Base-by-base conservation (phyloP, 1,140 invertebrate genomes). In the Drosophila sechellia region DNA sequence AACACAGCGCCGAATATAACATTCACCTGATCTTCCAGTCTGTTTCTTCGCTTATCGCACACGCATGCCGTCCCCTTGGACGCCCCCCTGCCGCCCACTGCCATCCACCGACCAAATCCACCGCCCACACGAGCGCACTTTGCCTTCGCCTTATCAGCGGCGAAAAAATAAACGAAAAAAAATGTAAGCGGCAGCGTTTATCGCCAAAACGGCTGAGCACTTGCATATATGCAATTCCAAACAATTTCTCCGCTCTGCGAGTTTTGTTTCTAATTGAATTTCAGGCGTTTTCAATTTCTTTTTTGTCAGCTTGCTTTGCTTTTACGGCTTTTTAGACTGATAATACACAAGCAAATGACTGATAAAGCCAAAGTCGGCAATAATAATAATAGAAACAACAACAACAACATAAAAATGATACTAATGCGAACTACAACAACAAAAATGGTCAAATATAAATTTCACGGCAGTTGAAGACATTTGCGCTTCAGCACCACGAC, bases 61-160 rank as follows among this genome's bases (percentile, higher is more conserved):
- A 84, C 80, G 80, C 80, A 84, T 65, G 76, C 60, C 71, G 42
- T 79, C 54, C 46, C 52, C 49, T 75, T 75, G 68, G 72, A 25
- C 40, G 61, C 31, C 40, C 49, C 34, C 31, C 61, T 35, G 34
- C 5, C 68, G 15, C 15, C 34, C n/a, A 15, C 13, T 34, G 43
- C 39, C 25, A n/a, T 25, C 45, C 52, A 15, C 66, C 45, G 13
- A 10, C n/a, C 46, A 20, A 20, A 22, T 55, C 31, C 13, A 25
- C 42, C 43, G 13, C 43, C 48, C 57, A 48, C 57, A 46, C 52
- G 66, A 57, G 64, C 66, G 66, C 64, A 70, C 64, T 70, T 70
- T 70, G 66, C 43, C 34, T 70, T 42, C 31, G 27, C 8, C 42
- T 35, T 55, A 61, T 49, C 52, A 48, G 50, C 11, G n/a, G 20